A percentile compares a stretch with the other conserved stretches of the same genome.
phyloP scores from a whole-genome alignment of 2,888 invertebrate species.

The Unio pictorum region DNA sequence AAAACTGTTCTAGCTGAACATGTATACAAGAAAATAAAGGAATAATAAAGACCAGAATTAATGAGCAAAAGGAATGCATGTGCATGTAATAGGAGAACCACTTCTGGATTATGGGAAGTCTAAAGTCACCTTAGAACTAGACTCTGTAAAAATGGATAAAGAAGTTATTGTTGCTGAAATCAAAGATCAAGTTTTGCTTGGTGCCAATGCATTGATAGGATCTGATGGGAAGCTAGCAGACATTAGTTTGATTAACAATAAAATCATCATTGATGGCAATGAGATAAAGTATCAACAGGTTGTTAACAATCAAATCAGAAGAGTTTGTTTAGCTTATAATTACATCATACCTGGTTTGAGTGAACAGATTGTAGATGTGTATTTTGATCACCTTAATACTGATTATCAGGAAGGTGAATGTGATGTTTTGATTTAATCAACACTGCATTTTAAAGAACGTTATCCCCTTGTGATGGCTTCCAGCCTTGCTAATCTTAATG shows the following conservation, averaged over 20 bases:
- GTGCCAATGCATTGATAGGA: background rate
- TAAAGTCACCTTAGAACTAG: too few species aligned
- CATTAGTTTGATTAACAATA: slow-evolving; percentile 5
- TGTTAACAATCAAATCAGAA: slow-evolving; percentile 3
- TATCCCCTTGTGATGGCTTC: slow-evolving; percentile 24
- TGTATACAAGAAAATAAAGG: background rate
- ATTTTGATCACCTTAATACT: slow-evolving; percentile 10
- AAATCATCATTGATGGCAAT: slow-evolving; percentile 2
- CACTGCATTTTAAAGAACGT: slow-evolving; percentile 8
- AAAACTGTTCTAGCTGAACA: slow-evolving; percentile 8
- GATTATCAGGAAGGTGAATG: slow-evolving; percentile 4
- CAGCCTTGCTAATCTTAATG: slow-evolving; percentile 17
- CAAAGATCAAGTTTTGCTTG: too few species aligned
- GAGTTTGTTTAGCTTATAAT: slow-evolving; percentile 17
- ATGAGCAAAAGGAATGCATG: too few species aligned
- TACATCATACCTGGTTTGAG: slow-evolving; percentile 11
- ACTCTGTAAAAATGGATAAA: too few species aligned
- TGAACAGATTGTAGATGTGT: slow-evolving; percentile 19
- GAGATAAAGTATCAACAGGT: slow-evolving; percentile 17
- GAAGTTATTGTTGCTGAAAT: too few species aligned
- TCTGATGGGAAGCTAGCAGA: slow-evolving; percentile 3
- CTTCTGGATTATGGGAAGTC: too few species aligned
- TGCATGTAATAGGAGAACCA: too few species aligned
- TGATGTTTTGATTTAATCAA: slow-evolving; percentile 22
- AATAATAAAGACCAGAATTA: too few species aligned